A percentile compares a stretch with the other conserved stretches of the same genome.
Conservation (phyloP, 1,140 invertebrate species). For the Ctenoplectra terminalis region DNA sequence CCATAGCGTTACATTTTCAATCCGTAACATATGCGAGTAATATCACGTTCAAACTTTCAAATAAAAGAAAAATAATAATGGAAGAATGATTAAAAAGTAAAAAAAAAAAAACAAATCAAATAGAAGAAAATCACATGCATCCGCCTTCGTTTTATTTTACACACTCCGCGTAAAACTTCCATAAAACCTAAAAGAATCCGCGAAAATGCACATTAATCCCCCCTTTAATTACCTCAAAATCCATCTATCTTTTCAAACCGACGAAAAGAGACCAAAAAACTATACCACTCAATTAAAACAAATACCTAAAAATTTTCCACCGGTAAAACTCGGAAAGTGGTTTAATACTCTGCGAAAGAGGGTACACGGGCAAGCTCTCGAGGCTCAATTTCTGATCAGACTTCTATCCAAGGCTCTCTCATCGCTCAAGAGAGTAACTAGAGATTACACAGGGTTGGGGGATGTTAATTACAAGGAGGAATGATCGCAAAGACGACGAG, state of each 20-base stretch:
- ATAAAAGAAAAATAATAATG: too few relatives aligned
- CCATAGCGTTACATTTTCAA: too few relatives aligned
- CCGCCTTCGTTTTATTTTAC: too few relatives aligned
- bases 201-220: background rate
- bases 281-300: background rate
- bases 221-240: too few relatives aligned
- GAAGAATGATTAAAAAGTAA: too few relatives aligned
- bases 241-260: background rate
- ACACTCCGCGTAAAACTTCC: too few relatives aligned
- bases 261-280: background rate
- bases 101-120: too few relatives aligned
- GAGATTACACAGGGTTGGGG: background rate
- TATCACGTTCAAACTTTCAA: too few relatives aligned
- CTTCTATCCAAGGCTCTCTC: constrained; percentile 4
- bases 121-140: too few relatives aligned
- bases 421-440: constrained; percentile 30
- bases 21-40: too few relatives aligned
- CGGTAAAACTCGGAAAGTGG: background rate
- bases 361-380: too few relatives aligned
- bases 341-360: too few relatives aligned
- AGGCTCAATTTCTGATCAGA: constrained; percentile 29
- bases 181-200: background rate
- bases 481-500: constrained; percentile 12
- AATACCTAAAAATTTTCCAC: background rate
- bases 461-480: constrained; percentile 21